These are phyloP conservation scores for Acromyrmex heyeri DNA, from an alignment of 1,140 invertebrate species.

Conservation along the genomic window DNA sequence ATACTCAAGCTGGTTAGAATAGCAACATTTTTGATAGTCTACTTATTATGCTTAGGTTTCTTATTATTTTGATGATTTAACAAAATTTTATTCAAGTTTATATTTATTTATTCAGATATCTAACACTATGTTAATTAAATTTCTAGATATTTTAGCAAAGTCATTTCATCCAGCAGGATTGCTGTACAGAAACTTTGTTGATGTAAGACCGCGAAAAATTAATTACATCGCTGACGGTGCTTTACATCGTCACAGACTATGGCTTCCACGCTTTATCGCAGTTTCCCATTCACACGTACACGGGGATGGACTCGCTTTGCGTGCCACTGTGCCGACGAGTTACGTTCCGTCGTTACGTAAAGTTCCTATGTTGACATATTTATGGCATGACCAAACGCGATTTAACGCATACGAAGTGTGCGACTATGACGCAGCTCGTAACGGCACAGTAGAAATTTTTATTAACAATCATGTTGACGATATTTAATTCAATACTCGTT, in stretches of 20 bases:
- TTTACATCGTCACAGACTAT: conserved; percentile 7
- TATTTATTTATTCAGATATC: too few relatives aligned
- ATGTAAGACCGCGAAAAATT: background rate
- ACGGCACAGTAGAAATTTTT: conserved; percentile 45
- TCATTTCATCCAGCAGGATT: background rate
- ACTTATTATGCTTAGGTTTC: too few relatives aligned
- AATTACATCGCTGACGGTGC: conserved; percentile 5
- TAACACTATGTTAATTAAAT: too few relatives aligned
- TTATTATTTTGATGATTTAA: too few relatives aligned
- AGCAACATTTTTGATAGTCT: too few relatives aligned
- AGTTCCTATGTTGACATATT: conserved; percentile 47
- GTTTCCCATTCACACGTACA: conserved; percentile 16
- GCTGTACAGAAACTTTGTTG: background rate
- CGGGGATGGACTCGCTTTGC: conserved; percentile 39
- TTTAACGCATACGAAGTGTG: conserved; percentile 42
- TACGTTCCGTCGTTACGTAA: conserved; percentile 43
- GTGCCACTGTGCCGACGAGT: conserved; percentile 10
- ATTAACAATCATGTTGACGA: conserved; percentile 28
- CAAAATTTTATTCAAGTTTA: too few relatives aligned
- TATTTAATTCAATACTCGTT: conserved; percentile 48
- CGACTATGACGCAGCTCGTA: conserved; percentile 21
- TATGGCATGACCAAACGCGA: conserved; percentile 41
- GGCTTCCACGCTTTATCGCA: conserved; percentile 10
- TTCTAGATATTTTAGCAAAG: too few relatives aligned
- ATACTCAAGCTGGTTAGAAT: too few relatives aligned